Percentiles rank a stretch among this genome's conserved stretches.
These are phyloP conservation scores for Crax fasciolata DNA, from an alignment of 2,797 vertebrate genomes.

Conservation along the genomic window DNA sequence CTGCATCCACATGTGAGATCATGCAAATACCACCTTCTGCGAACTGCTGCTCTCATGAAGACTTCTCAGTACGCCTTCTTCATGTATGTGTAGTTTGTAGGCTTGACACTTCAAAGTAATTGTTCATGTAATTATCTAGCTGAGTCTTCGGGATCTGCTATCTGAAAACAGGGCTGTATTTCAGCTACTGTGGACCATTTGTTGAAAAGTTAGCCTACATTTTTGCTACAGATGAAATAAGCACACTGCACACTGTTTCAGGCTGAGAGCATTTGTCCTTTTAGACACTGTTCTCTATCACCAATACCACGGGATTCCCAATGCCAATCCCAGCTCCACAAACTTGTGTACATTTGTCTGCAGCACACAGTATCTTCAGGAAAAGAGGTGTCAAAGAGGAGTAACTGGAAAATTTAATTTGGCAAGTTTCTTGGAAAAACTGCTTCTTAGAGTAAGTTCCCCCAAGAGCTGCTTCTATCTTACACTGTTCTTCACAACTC, in stretches of 20 bases:
- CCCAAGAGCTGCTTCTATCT: not conserved
- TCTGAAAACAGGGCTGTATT: constrained; percentile 4
- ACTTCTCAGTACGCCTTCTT: not conserved
- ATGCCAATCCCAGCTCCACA: not conserved
- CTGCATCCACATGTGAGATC: not conserved
- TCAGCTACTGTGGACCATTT: not conserved
- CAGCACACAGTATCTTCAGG: not conserved
- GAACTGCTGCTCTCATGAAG: not conserved
- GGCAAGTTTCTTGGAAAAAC: not conserved
- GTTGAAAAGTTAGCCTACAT: not conserved
- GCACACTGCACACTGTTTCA: not conserved
- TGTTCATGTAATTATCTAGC: not conserved
- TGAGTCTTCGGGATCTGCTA: not conserved
- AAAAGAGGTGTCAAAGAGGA: not conserved
- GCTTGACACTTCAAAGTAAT: not conserved
- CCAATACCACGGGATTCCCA: not conserved
- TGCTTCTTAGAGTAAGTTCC: not conserved
- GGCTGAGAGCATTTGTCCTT: fast-evolving
- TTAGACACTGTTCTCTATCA: not conserved
- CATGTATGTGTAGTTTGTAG: not conserved
- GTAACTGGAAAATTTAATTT: not conserved
- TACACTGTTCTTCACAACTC: not conserved
- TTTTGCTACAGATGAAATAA: not conserved
- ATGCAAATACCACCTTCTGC: not conserved
- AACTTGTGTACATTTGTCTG: not conserved